Percentiles rank a stretch among this genome's conserved stretches.
Conservation (phyloP, 2,113 vertebrate species). For the Thamnaconus septentrionalis region DNA sequence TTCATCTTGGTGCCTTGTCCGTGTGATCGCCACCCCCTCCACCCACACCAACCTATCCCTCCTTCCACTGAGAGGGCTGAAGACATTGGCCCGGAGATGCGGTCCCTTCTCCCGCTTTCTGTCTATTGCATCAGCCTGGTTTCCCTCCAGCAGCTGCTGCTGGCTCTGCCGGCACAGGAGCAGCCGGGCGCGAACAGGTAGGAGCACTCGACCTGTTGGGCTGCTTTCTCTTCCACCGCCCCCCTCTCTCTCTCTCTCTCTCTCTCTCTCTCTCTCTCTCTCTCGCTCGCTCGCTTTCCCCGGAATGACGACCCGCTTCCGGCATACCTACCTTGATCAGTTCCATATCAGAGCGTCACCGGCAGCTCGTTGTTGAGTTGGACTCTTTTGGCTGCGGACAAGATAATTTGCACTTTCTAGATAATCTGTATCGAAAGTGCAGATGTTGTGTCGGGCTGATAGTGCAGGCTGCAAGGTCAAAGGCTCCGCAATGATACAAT, state of each 20-base stretch:
- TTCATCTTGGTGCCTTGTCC: conserved; percentile 22
- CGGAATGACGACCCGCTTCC: too few relatives aligned
- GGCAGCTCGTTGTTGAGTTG: too few relatives aligned
- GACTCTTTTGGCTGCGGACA: too few relatives aligned
- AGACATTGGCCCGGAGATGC: conserved; percentile 64
- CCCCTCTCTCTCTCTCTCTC: too few relatives aligned
- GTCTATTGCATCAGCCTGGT: conserved; percentile 81
- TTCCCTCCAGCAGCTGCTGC: conserved; percentile 63
- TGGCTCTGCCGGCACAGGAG: conserved; percentile 56
- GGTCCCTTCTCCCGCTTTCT: conserved; percentile 59
- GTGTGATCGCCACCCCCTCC: conserved; percentile 38
- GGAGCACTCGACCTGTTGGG: background rate
- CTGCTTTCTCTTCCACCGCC: background rate
- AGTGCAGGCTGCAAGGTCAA: conserved; percentile 40
- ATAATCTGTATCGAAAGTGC: conserved; percentile 4
- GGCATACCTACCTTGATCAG: too few relatives aligned
- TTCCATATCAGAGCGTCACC: too few relatives aligned
- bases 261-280: too few relatives aligned
- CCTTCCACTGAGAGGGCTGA: conserved; percentile 35
- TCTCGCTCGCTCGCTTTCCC: too few relatives aligned
- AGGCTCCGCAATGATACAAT: conserved; percentile 9
- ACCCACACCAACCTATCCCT: background rate
- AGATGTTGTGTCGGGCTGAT: conserved; percentile 33
- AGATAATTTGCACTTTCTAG: too few relatives aligned
- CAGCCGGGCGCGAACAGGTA: conserved; percentile 64